Percentiles rank a stretch among this genome's conserved stretches.
Conservation (phyloP, 2,888 invertebrate genomes). For the Elysia crispata region DNA sequence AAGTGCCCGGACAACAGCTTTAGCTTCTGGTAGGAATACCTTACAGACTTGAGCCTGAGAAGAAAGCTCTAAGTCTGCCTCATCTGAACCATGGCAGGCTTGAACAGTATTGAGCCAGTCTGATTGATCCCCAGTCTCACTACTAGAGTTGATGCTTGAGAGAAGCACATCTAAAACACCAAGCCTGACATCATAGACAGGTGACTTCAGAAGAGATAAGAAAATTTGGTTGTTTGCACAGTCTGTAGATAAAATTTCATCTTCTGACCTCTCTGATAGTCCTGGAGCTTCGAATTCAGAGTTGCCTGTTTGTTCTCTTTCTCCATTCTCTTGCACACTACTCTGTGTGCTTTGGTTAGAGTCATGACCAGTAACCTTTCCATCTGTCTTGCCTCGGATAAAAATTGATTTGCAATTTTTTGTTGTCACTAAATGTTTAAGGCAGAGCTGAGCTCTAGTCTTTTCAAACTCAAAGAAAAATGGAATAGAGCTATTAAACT, state of each 20-base stretch:
- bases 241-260: neutral
- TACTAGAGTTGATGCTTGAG: too few relatives aligned
- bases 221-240: neutral
- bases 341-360: too few relatives aligned
- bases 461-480: conserved; percentile 38
- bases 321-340: too few relatives aligned
- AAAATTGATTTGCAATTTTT: neutral
- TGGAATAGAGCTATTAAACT: conserved; percentile 15
- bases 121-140: too few relatives aligned
- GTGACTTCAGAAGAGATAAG: conserved; percentile 36
- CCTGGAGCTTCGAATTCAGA: conserved; percentile 32
- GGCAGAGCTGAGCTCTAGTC: conserved; percentile 37
- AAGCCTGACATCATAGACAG: conserved; percentile 53
- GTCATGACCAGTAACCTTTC: neutral
- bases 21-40: too few relatives aligned
- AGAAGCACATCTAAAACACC: conserved; percentile 46
- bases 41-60: too few relatives aligned
- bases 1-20: conserved; percentile 22
- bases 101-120: too few relatives aligned
- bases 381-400: neutral
- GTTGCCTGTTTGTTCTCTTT: neutral
- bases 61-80: too few relatives aligned
- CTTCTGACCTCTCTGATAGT: too few relatives aligned
- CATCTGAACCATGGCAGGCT: too few relatives aligned
- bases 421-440: conserved; percentile 36